Evolutionary conservation across 2,888 invertebrate genomes (phyloP).

Genomic region (Luperina nickerlii): DNA sequence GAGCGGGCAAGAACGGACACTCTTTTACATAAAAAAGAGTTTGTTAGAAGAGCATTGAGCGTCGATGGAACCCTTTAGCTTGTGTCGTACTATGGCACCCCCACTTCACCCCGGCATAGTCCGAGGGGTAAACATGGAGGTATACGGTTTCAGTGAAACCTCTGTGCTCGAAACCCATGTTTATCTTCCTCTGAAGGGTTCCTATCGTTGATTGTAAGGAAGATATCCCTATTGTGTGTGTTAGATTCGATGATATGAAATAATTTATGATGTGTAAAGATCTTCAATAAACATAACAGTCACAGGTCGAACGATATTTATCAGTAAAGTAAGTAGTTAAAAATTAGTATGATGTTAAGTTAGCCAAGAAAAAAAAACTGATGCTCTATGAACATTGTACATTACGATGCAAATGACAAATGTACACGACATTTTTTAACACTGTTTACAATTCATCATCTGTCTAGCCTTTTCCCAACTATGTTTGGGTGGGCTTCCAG

Average conservation of each 20-base stretch:
- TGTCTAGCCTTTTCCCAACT: no score
- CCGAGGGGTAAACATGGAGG: conserved; percentile 41
- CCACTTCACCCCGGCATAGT: not conserved
- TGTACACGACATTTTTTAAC: not conserved
- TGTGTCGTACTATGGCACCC: not conserved
- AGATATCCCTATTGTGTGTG: conserved; percentile 2
- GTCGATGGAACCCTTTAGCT: not conserved
- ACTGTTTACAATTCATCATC: no score
- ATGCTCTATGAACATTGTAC: not conserved
- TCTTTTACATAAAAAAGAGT: no score
- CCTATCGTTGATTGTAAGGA: conserved; percentile 26
- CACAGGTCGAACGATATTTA: not conserved
- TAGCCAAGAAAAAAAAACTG: not conserved
- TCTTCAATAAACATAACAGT: not conserved
- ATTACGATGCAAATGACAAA: not conserved
- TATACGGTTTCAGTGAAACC: conserved; percentile 50
- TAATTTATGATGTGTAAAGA: not conserved
- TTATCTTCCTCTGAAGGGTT: conserved; percentile 28
- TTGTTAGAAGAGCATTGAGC: not conserved
- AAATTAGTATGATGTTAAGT: not conserved
- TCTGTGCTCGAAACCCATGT: conserved; percentile 22
- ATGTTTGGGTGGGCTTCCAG: no score
- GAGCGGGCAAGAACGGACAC: no score
- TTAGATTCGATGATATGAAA: not conserved
- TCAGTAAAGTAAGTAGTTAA: not conserved